Evolutionary conservation across 2,797 vertebrate species (phyloP), one percentile per base, ranked within the genome.

Genomic region (Phrynocephalus vlangalii): DNA sequence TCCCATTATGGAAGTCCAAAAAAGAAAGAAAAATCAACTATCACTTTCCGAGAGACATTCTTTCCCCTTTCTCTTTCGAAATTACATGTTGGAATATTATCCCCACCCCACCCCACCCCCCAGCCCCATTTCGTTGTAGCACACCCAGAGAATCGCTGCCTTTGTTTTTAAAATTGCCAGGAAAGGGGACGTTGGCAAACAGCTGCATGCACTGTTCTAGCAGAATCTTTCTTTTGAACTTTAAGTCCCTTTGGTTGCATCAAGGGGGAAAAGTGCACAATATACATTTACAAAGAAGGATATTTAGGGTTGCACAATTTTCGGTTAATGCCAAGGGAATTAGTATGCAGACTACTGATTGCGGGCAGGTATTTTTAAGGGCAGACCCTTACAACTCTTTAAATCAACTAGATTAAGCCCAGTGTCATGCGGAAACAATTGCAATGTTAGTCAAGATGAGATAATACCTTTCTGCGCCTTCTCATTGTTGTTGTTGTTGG

Each of bases 31-130:
- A 87, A 79, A 83, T 85, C 91, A 94, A 91, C 93, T 93, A 90
- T 94, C 95, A 94, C 91, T 95, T 96, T 96, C 94, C 93, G 95
- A 93, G 66, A 92, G 89, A 94, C 94, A 95, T 96, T 94, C 91
- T 94, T 94, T 96, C 93, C 91, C 0, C 93, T 96, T 44, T 95
- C 89, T 88, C 81, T 87, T 92, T 82, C 93, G 91, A 92, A 95
- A 93, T 83, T 84, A 80, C 38, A 75, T 28, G 84, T 89, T 92
- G 84, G 85, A 33, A 84, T 10, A 68, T 86, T 92, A 83, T 73
- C 92, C 79, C n/a, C 20, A 44, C 24, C 16, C 60, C 75, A 84
- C 71, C n/a, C 72, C 9, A 44, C 38, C 52, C 91, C 79, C 22
- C 20, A 56, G 22, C 16, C 60, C 73, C 72, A 75, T 77, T 87